Base-by-base conservation (phyloP, 2,888 invertebrate genomes). In the Apomyelois bistriatella region DNA sequence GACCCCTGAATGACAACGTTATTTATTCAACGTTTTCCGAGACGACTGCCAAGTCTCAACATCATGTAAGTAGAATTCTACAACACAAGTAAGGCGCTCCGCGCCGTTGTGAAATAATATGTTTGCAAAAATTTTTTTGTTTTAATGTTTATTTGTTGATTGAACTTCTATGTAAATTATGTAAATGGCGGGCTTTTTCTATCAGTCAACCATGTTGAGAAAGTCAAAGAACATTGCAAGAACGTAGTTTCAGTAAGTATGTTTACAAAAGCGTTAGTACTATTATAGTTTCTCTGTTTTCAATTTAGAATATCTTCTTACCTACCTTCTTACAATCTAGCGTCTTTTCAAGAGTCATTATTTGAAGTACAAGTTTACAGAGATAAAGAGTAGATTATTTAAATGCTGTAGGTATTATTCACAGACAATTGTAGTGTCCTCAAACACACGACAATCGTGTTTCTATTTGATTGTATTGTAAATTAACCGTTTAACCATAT, bases 21-120 rank as follows among this genome's bases (percentile, higher is more conserved):
- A 79, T 66, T 80, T 80, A 80, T 80, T 79, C 80, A 65, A 38
- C 37, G 10, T n/a, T 30, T 42, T 10, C 43, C 12, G 36, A 22
- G 43, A 35, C 51, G 51, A 35, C 36, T 43, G 43, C 43, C 12
- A 15, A 17, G 9, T 13, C 43, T 43, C 36, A 41, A 51, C 42
- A 36, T 51, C 28, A 32, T 13, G 22, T 38, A 22, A 40, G 16
- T 15, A 30, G 40, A 22, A 37, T 32, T 40, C 28, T 40, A 49
- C n/a, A 30, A 48, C 22, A 37, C 37, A n/a, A 48, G 1, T 16
- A 9, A 12, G n/a, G 3, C 10, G 43, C n/a, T 17, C 16, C 41
- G 43, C n/a, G 41, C 16, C 41, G 8, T 17, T 10, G 17, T 10
- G 5, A 41, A 41, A 10, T 8, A 16, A 17, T n/a, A 10, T 17